Evolutionary conservation across 1,140 invertebrate genomes (phyloP).

Genomic region (Capitella teleta): DNA sequence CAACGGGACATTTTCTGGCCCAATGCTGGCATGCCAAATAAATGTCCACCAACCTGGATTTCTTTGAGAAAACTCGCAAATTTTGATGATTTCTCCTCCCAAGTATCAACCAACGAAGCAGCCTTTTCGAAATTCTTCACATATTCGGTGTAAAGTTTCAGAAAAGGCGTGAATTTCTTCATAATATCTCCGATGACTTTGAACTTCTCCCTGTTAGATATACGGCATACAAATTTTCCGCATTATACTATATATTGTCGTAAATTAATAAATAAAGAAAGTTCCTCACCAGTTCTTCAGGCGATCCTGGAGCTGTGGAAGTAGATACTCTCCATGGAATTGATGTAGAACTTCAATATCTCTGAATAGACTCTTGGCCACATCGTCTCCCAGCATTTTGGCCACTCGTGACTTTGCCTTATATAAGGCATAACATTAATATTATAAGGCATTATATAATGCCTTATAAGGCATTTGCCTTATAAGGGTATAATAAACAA

Average conservation of each 20-base stretch:
- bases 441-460: too few relatives aligned
- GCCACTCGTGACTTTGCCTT: conserved; percentile 39
- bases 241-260: too few relatives aligned
- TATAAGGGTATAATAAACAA: background rate
- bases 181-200: conserved; percentile 50
- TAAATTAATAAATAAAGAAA: too few relatives aligned
- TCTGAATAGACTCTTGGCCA: conserved; percentile 48
- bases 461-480: too few relatives aligned
- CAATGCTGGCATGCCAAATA: too few relatives aligned
- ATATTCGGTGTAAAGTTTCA: conserved; percentile 57
- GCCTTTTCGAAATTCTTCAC: conserved; percentile 55
- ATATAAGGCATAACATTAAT: too few relatives aligned
- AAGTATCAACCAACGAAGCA: conserved; percentile 47
- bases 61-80: conserved; percentile 50
- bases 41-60: too few relatives aligned
- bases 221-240: background rate
- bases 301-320: conserved; percentile 46
- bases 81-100: conserved; percentile 44
- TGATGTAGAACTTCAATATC: conserved; percentile 49
- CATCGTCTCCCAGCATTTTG: conserved; percentile 44
- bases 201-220: background rate
- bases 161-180: conserved; percentile 53
- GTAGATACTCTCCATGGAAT: conserved; percentile 49
- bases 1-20: too few relatives aligned
- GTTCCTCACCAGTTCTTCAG: conserved; percentile 48